A percentile compares a stretch with the other conserved stretches of the same genome.
Conservation (phyloP, 1,140 invertebrate genomes). For the Melipona quadrifasciata region DNA sequence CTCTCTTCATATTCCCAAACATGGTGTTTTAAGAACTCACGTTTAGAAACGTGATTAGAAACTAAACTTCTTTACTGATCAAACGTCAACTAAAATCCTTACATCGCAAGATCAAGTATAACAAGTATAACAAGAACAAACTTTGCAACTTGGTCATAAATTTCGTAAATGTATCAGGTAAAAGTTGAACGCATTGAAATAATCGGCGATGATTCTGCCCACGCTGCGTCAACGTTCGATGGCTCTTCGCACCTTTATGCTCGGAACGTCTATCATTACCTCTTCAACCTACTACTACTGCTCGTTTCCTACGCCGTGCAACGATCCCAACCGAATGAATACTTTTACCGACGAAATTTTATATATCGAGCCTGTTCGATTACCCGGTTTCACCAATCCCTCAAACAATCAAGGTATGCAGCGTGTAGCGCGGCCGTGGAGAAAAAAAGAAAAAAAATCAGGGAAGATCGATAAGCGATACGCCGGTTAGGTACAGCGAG, state of each 20-base stretch:
- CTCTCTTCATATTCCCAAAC: no score
- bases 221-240: neutral
- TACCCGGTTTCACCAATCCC: constrained; percentile 1
- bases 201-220: neutral
- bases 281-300: neutral
- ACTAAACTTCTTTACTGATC: no score
- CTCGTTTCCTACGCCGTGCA: neutral
- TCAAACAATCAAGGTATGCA: constrained; percentile 13
- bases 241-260: neutral
- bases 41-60: no score
- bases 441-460: neutral
- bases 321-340: neutral
- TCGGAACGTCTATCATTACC: neutral
- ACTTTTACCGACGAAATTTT: neutral
- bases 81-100: no score
- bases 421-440: neutral
- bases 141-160: no score
- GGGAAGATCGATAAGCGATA: constrained; percentile 1
- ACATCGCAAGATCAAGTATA: no score
- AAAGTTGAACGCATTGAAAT: neutral
- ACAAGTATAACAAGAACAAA: no score
- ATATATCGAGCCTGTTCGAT: neutral
- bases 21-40: no score
- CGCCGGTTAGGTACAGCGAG: neutral
- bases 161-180: no score